Conservation (phyloP, 2,113 vertebrate species). For the Puntigrus tetrazona region DNA sequence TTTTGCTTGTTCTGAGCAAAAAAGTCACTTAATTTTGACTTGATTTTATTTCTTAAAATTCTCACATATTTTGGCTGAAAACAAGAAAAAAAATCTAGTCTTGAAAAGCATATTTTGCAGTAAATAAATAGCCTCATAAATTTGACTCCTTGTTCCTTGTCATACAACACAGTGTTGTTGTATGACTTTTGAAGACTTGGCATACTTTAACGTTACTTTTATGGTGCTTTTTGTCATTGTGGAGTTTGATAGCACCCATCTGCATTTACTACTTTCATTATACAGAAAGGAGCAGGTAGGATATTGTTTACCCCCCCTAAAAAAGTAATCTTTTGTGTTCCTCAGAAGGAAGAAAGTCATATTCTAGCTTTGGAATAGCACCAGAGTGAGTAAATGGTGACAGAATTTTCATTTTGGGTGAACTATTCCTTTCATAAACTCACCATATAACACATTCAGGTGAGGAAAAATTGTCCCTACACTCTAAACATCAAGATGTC, state of each 20-base stretch:
- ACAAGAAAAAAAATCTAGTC: no score
- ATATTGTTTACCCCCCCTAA: background rate
- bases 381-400: background rate
- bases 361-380: background rate
- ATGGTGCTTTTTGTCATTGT: background rate
- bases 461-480: background rate
- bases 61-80: no score
- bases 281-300: background rate
- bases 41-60: no score
- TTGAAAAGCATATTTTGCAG: no score
- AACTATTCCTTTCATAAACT: constrained; percentile 1
- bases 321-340: background rate
- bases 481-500: constrained; percentile 10
- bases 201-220: background rate
- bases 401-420: constrained; percentile 12
- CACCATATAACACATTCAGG: constrained; percentile 1
- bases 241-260: background rate
- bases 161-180: background rate
- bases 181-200: background rate
- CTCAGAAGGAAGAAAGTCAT: background rate
- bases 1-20: no score
- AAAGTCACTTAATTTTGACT: no score
- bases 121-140: background rate
- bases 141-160: background rate
- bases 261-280: background rate